Conservation (phyloP, 1,140 invertebrate genomes). For the Akabosia matsudoensis region DNA sequence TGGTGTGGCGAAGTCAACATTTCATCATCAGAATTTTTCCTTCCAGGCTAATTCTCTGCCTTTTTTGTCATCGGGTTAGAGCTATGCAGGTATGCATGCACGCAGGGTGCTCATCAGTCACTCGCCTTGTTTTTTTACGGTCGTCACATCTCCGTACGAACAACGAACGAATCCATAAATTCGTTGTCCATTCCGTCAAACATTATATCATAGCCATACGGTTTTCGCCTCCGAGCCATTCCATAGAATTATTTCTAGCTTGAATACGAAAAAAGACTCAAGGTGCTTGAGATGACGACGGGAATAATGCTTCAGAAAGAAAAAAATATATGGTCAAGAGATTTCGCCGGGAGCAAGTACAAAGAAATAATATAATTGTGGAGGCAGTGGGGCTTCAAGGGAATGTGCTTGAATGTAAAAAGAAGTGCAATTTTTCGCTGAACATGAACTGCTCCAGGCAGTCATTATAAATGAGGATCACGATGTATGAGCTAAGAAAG, state of each 20-base stretch:
- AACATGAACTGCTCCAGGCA: not conserved
- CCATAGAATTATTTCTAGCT: no score
- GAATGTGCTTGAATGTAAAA: no score
- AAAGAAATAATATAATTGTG: no score
- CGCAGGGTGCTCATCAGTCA: not conserved
- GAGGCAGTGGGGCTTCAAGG: not conserved
- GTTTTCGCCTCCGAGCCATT: not conserved
- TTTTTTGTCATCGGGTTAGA: slow-evolving; percentile 10
- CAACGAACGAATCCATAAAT: no score
- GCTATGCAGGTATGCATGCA: slow-evolving; percentile 4
- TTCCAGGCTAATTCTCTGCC: slow-evolving; percentile 8
- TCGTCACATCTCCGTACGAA: no score
- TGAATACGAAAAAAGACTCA: no score
- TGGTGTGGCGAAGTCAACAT: not conserved
- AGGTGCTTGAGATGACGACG: no score
- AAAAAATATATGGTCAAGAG: no score
- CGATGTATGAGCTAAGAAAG: not conserved
- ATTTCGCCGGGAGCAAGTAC: no score
- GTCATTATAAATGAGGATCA: not conserved
- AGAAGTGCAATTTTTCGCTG: not conserved
- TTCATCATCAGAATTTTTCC: not conserved
- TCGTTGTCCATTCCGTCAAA: no score
- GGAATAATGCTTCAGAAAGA: no score
- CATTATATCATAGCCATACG: no score
- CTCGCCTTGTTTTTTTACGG: not conserved